Evolutionary conservation across 2,888 invertebrate genomes (phyloP).

Genomic region (Choreutis nemorana): DNA sequence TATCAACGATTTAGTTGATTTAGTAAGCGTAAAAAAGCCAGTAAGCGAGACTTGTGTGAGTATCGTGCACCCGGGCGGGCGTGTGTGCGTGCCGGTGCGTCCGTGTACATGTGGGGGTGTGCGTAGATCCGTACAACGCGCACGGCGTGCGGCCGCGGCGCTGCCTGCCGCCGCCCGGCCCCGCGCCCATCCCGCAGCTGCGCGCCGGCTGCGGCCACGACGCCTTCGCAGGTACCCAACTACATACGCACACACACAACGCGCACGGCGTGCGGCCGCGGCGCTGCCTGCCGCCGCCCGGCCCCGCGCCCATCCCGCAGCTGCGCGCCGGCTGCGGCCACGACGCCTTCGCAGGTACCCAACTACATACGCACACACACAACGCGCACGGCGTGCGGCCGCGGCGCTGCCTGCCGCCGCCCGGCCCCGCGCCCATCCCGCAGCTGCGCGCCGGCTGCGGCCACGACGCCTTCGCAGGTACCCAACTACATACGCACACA

Average conservation of each 20-base stretch:
- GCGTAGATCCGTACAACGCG: conserved; percentile 68
- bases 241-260: no score
- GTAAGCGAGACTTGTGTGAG: conserved; percentile 16
- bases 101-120: conserved; percentile 10
- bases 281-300: conserved; percentile 82
- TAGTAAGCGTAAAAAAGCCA: no score
- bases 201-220: conserved; percentile 64
- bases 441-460: conserved; percentile 79
- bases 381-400: conserved; percentile 89
- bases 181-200: conserved; percentile 87
- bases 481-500: no score
- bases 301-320: conserved; percentile 86
- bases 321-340: conserved; percentile 72
- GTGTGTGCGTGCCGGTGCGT: conserved; percentile 9
- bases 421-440: conserved; percentile 84
- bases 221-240: conserved; percentile 53
- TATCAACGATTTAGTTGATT: no score
- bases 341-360: conserved; percentile 55
- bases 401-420: conserved; percentile 83
- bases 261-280: conserved; percentile 86
- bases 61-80: conserved; percentile 9
- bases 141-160: conserved; percentile 86
- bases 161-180: conserved; percentile 83
- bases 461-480: conserved; percentile 55
- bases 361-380: no score